Base-by-base conservation (phyloP, 2,888 invertebrate genomes). In the Cosmorhoe ocellata region DNA sequence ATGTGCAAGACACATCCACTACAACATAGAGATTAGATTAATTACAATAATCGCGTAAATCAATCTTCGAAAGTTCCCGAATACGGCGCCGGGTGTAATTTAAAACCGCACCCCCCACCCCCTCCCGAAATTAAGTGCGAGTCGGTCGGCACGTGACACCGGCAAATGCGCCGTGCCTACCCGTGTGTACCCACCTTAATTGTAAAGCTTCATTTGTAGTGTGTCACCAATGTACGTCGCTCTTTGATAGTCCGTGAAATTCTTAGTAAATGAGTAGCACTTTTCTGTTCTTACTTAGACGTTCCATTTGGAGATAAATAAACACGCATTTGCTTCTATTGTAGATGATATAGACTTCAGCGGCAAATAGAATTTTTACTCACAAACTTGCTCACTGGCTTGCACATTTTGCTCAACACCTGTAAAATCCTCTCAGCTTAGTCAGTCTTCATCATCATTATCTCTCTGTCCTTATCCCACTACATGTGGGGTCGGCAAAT, bases 41-140 rank as follows among this genome's bases (percentile, higher is more conserved):
- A 40, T 45, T 34, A 44, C 44, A 40, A 47, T 47, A 56, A 48
- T 49, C 39, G 39, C 31, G 46, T 52, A 56, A 56, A 56, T 56
- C 55, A 56, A 51, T 56, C 56, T 56, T 51, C 41, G 52, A 39
- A 52, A 56, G 52, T 56, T 52, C 46, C 42, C 27, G 43, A 42
- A 49, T 56, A 51, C 70, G 73, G 76, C 56, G 56, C 63, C 71
- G 76, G 75, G 78, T 71, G 86, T 85, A 88, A 88, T 88, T 88
- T 85, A 81, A 86, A 87, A 87, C 88, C 86, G 74, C 88, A 84
- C 67, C 67, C 66, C 68, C 68, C 59, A 67, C 50, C 67, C 71
- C 68, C 79, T 67, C 61, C 71, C 76, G 76, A 85, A 87, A 89
- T 88, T 86, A 88, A 88, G 88, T 88, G 85, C 77, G 81, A 84